Evolutionary conservation across 1,140 invertebrate genomes (phyloP), one percentile per base, ranked within the genome.

Genomic region (Phenacoccus solenopsis): DNA sequence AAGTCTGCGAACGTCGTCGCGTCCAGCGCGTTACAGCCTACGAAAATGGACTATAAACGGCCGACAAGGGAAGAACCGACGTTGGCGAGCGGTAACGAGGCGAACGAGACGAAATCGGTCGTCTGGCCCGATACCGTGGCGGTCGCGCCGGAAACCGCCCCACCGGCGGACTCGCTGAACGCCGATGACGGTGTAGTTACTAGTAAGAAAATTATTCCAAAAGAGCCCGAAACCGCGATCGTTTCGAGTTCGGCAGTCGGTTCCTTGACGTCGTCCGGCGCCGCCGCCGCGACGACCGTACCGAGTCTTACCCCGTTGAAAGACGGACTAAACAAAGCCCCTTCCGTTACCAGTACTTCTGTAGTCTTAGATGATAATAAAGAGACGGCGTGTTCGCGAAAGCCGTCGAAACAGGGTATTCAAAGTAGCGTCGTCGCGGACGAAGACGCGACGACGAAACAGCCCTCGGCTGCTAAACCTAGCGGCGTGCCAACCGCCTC

Each of bases 41-140:
- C 9, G 25, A 7, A 24, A 25, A 64, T 64, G 59, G 59, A 64
- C 20, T 64, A 64, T 16, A 64, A 64, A 64, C 59, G 59, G 1
- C 59, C 59, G 4, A 64, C 59, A 10, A 64, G 59, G 59, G 59
- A 64, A 64, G 59, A 64, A 64, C 59, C 38, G 38, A 16, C 38
- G 16, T 16, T n/a, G 38, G 5, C 38, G 38, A n/a, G 22, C 59
- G 25, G 20, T 27, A 64, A 24, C 59, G 25, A n/a, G n/a, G 25
- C 59, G 25, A n/a, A n/a, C n/a, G 25, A 20, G 25, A 20, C 59
- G 25, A 64, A 64, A 64, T 22, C 21, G n/a, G 30, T 22, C 59
- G 25, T n/a, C n/a, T 27, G 25, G 25, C 59, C 21, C 4, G 59
- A 16, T 20, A 64, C 10, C 9, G 21, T 16, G 13, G 22, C 59